A percentile compares a stretch with the other conserved stretches of the same genome.
phyloP scores from a whole-genome alignment of 2,797 vertebrate species.

The Phaenicophaeus curvirostris region DNA sequence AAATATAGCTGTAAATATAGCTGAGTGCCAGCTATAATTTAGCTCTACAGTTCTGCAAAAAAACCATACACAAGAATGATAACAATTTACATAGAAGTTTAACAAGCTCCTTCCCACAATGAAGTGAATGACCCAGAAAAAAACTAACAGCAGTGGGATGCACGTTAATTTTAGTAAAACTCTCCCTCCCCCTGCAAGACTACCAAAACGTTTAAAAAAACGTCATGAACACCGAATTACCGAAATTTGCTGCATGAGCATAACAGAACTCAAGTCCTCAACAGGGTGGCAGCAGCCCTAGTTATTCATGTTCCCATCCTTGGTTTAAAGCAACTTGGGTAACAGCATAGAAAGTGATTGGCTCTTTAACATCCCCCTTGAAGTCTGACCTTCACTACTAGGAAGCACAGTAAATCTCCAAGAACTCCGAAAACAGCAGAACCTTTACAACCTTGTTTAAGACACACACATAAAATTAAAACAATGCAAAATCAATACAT shows the following conservation, averaged over 20 bases:
- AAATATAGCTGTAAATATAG: too few relatives aligned
- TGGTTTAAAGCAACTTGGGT: not conserved
- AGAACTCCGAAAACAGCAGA: not conserved
- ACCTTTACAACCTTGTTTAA: not conserved
- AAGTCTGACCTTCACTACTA: not conserved
- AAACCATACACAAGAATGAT: not conserved
- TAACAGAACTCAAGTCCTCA: not conserved
- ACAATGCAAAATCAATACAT: not conserved
- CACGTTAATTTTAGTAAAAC: not conserved
- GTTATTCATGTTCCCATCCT: not conserved
- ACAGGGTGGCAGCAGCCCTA: not conserved
- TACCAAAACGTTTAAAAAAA: not conserved
- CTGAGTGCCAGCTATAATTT: not conserved
- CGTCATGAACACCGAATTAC: not conserved
- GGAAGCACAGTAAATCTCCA: not conserved
- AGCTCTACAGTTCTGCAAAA: not conserved
- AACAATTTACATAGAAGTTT: not conserved
- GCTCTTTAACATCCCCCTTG: not conserved
- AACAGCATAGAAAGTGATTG: not conserved
- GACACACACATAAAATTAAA: not conserved
- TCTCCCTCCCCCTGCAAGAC: not conserved
- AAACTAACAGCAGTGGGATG: not conserved
- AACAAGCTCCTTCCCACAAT: not conserved
- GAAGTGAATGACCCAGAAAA: not conserved
- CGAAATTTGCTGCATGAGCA: not conserved